These are phyloP conservation scores for Eristalis pertinax DNA, from an alignment of 2,888 invertebrate species.

Conservation along the genomic window DNA sequence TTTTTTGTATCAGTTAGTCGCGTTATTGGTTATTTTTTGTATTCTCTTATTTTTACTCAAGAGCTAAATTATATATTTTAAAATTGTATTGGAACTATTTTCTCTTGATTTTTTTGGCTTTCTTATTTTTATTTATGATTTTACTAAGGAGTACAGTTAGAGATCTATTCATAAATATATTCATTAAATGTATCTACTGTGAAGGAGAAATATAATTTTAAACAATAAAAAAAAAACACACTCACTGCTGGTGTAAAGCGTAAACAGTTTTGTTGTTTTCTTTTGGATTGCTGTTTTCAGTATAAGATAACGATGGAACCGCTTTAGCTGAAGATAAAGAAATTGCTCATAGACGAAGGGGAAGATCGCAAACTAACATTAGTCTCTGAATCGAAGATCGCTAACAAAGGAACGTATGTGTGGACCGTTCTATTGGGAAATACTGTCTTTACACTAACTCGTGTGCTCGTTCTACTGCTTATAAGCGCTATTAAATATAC, in stretches of 20 bases:
- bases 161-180: conserved; percentile 21
- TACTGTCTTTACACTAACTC: too few species aligned
- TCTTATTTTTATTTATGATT: conserved; percentile 41
- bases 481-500: too few species aligned
- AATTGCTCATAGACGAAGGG: too few species aligned
- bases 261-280: background rate
- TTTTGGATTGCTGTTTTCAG: background rate
- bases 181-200: conserved; percentile 53
- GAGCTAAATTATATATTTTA: background rate
- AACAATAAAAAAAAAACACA: conserved; percentile 47
- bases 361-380: too few species aligned
- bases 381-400: too few species aligned
- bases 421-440: too few species aligned
- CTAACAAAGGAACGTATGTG: too few species aligned
- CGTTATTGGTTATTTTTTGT: background rate
- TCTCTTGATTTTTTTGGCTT: conserved; percentile 3
- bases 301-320: background rate
- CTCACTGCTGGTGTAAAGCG: conserved; percentile 59
- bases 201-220: conserved; percentile 57
- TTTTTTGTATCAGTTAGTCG: background rate
- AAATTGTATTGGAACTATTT: background rate
- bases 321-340: too few species aligned
- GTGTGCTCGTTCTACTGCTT: too few species aligned
- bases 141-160: conserved; percentile 11
- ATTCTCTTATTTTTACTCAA: background rate